phyloP scores from a whole-genome alignment of 2,888 invertebrate genomes.

The Holacanthella duospinosa region DNA sequence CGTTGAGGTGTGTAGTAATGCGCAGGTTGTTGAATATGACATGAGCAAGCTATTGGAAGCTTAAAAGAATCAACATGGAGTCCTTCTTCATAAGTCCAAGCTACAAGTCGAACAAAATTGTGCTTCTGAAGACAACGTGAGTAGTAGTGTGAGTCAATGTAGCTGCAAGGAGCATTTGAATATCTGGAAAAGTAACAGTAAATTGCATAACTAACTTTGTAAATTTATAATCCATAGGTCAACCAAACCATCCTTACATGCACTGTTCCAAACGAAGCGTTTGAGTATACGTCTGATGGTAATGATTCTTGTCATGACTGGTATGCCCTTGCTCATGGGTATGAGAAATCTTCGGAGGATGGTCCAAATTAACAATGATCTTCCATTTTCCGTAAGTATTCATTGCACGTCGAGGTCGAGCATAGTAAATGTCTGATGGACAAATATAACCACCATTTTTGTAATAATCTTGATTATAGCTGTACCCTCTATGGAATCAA shows the following conservation, averaged over 20 bases:
- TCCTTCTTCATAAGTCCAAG: slow-evolving; percentile 40
- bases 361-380: slow-evolving; percentile 41
- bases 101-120: slow-evolving; percentile 41
- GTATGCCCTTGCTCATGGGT: slow-evolving; percentile 9
- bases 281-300: slow-evolving; percentile 39
- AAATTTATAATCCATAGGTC: too few relatives aligned
- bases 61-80: slow-evolving; percentile 41
- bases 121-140: slow-evolving; percentile 42
- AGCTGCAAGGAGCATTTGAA: slow-evolving; percentile 39
- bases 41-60: slow-evolving; percentile 36
- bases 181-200: slow-evolving; percentile 15
- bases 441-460: slow-evolving; percentile 41
- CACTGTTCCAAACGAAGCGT: slow-evolving; percentile 42
- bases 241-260: slow-evolving; percentile 38
- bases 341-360: slow-evolving; percentile 20
- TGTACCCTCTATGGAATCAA: slow-evolving; percentile 25
- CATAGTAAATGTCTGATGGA: slow-evolving; percentile 42
- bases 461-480: slow-evolving; percentile 38
- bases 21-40: slow-evolving; percentile 28
- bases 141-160: slow-evolving; percentile 39
- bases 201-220: background rate
- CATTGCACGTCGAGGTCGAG: slow-evolving; percentile 40
- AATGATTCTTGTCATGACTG: slow-evolving; percentile 5
- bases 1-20: slow-evolving; percentile 20
- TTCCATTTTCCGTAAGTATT: slow-evolving; percentile 42